Evolutionary conservation across 1,140 invertebrate genomes (phyloP), one percentile per base, ranked within the genome.

Genomic region (Delia radicum): DNA sequence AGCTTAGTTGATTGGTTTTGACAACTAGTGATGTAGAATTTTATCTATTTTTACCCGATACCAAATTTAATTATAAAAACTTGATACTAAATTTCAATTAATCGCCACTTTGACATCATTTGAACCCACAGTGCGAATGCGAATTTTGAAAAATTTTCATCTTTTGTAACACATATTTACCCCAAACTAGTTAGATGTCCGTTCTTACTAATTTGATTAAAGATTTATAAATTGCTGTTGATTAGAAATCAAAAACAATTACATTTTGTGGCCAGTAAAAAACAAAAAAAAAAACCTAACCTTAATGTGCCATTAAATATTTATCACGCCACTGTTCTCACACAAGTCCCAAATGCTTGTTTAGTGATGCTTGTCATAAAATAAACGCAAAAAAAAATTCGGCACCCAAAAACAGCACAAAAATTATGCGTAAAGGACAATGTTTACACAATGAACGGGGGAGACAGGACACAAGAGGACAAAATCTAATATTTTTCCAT

Each of bases 301-400:
- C 48, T 15, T 65, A 65, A 65, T 65, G 62, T 65, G 62, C 27
- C 63, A 67, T 67, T 67, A 67, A 67, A 31, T 31, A 67, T 28
- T 67, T 67, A 67, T 67, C 63, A 67, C 63, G 63, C 63, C 63
- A 67, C 12, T 31, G 63, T 67, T 67, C 24, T 24, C 48, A 55
- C 63, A 5, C 63, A 21, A 67, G 8, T 24, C 5, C 26, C 4
- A 26, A 67, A 67, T 28, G 28, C 27, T 5, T 13, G 62, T 28
- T 65, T 65, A 65, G 62, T 65, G 62, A 65, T 65, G 62, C 62
- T 63, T 65, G 62, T 65, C 62, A 65, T n/a, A 55, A 21, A 55
- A 55, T 8, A 55, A 42, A 42, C n/a, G 12, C n/a, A 13, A 0
- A 42, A 42, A 42, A 10, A 42, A 42, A 42, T 42, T 42, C 37